These are phyloP conservation scores for Isichthys henryi DNA, from an alignment of 2,113 vertebrate species.

Conservation along the genomic window DNA sequence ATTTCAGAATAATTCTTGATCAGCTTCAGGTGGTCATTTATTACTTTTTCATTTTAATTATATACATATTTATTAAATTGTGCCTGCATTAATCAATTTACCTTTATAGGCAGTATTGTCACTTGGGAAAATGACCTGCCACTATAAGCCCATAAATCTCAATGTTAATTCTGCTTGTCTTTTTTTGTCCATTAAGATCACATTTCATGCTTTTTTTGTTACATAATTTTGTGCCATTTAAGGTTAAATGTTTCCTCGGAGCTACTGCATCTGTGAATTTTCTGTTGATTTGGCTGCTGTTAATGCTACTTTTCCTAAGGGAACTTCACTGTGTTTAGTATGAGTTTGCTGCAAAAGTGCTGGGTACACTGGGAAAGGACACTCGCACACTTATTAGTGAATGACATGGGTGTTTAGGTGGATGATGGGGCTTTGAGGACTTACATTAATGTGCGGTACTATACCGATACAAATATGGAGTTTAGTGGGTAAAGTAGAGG, in stretches of 20 bases:
- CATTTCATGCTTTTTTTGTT: neutral
- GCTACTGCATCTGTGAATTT: neutral
- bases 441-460: neutral
- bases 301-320: neutral
- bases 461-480: neutral
- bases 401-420: neutral
- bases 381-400: neutral
- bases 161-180: neutral
- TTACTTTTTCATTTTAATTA: conserved; percentile 6
- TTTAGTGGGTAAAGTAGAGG: neutral
- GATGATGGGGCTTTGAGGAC: neutral
- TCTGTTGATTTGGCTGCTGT: neutral
- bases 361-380: neutral
- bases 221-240: neutral
- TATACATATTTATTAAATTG: neutral
- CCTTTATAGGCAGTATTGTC: neutral
- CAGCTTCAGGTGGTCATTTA: neutral
- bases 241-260: neutral
- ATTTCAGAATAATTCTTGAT: neutral
- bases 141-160: neutral
- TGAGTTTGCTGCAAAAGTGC: neutral
- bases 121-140: neutral
- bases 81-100: neutral
- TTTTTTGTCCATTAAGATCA: neutral
- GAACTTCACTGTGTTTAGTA: neutral